These are phyloP conservation scores for Chorisops tibialis DNA, from an alignment of 2,888 invertebrate species.

Conservation along the genomic window DNA sequence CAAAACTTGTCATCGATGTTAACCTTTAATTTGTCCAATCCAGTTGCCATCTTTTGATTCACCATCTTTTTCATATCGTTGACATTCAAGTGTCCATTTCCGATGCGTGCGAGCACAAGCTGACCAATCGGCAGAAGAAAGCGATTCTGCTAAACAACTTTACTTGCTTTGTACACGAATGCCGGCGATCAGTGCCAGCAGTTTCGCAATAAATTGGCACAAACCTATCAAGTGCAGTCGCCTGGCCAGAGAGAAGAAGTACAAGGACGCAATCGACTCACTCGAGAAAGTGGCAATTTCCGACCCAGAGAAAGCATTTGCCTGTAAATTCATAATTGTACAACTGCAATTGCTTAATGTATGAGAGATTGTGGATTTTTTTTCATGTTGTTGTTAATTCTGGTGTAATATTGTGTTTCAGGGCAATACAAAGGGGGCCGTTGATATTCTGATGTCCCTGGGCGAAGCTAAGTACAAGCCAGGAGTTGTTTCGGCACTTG, in stretches of 20 bases:
- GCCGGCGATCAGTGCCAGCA: constrained; percentile 84
- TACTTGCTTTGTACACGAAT: constrained; percentile 82
- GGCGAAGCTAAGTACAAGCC: constrained; percentile 71
- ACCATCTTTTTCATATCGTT: no score
- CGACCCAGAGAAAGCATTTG: constrained; percentile 55
- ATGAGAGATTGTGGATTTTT: no score
- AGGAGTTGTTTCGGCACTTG: constrained; percentile 79
- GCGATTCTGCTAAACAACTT: constrained; percentile 85
- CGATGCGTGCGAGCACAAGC: constrained; percentile 79
- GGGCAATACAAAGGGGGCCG: constrained; percentile 71
- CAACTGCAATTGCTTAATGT: constrained; percentile 73
- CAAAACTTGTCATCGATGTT: no score
- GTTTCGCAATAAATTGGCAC: constrained; percentile 68
- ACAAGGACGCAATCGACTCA: constrained; percentile 67
- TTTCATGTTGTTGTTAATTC: no score
- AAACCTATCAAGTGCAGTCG: constrained; percentile 80
- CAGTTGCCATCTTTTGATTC: no score
- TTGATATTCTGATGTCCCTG: constrained; percentile 65
- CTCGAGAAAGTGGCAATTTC: constrained; percentile 59
- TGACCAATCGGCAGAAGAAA: constrained; percentile 77
- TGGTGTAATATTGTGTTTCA: constrained; percentile 44
- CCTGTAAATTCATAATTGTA: constrained; percentile 67
- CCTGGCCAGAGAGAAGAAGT: constrained; percentile 72
- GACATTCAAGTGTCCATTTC: no score
- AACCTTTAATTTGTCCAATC: no score